Evolutionary conservation across 2,888 invertebrate genomes (phyloP).

Genomic region (Andricus quercusramuli): DNA sequence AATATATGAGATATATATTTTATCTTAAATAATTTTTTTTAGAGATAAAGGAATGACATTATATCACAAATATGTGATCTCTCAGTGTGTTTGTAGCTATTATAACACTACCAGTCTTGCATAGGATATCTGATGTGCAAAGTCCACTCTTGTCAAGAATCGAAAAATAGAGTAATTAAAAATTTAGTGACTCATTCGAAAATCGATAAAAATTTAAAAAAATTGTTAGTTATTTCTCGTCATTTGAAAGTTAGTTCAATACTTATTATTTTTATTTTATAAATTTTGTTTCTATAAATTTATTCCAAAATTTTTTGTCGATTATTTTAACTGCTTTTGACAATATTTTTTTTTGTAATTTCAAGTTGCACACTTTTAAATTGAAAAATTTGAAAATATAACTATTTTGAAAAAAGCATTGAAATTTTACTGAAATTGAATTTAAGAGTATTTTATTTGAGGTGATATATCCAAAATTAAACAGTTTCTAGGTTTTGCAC

Average conservation of each 20-base stretch:
- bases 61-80: not conserved
- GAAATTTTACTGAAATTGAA: too few relatives aligned
- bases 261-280: not conserved
- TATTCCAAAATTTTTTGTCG: not conserved
- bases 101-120: not conserved
- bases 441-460: too few relatives aligned
- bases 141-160: constrained; percentile 20
- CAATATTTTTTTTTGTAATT: too few relatives aligned
- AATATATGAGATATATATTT: not conserved
- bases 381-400: too few relatives aligned
- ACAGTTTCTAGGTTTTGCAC: too few relatives aligned
- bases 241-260: not conserved
- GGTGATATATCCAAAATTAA: too few relatives aligned
- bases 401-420: too few relatives aligned
- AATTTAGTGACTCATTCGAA: not conserved
- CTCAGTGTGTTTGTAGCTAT: not conserved
- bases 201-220: not conserved
- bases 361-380: too few relatives aligned
- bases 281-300: not conserved
- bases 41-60: not conserved
- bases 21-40: not conserved
- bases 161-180: not conserved
- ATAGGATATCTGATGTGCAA: constrained; percentile 12
- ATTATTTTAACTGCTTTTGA: too few relatives aligned
- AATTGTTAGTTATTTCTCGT: not conserved